phyloP scores from a whole-genome alignment of 2,888 invertebrate genomes.

The Tridacna gigas region DNA sequence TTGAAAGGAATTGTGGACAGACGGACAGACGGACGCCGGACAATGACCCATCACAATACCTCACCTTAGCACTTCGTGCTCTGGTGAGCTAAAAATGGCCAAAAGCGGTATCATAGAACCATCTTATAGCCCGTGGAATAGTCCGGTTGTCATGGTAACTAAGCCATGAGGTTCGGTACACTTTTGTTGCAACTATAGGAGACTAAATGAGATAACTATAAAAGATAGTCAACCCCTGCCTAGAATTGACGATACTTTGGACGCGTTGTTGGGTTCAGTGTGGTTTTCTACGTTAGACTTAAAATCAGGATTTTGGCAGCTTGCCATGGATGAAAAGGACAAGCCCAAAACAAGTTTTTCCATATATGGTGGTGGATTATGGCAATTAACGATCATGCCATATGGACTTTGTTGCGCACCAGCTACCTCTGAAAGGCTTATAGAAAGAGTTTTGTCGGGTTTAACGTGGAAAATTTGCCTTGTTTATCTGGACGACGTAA shows the following conservation, averaged over 20 bases:
- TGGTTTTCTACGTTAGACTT: constrained; percentile 51
- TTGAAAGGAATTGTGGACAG: too few relatives aligned
- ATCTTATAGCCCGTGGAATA: background rate
- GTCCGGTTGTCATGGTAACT: background rate
- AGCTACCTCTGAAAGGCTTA: constrained; percentile 44
- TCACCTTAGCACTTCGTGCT: too few relatives aligned
- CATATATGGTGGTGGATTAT: constrained; percentile 33
- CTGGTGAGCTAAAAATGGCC: background rate
- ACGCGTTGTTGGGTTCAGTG: constrained; percentile 42
- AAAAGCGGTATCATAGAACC: background rate
- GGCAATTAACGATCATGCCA: constrained; percentile 50
- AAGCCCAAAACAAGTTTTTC: constrained; percentile 42
- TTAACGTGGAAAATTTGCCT: constrained; percentile 45
- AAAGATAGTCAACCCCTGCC: constrained; percentile 54
- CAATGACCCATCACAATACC: too few relatives aligned
- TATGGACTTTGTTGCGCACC: constrained; percentile 54
- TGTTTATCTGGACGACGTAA: constrained; percentile 54
- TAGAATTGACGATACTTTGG: constrained; percentile 49
- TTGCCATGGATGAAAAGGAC: constrained; percentile 37
- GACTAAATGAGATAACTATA: background rate
- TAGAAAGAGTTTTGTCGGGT: constrained; percentile 41
- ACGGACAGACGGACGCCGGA: too few relatives aligned
- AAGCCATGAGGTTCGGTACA: too few relatives aligned
- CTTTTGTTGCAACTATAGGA: background rate
- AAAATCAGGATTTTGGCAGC: constrained; percentile 46